Percentiles rank a stretch among this genome's conserved stretches.
Conservation (phyloP, 2,113 vertebrate genomes). For the Bucco capensis region DNA sequence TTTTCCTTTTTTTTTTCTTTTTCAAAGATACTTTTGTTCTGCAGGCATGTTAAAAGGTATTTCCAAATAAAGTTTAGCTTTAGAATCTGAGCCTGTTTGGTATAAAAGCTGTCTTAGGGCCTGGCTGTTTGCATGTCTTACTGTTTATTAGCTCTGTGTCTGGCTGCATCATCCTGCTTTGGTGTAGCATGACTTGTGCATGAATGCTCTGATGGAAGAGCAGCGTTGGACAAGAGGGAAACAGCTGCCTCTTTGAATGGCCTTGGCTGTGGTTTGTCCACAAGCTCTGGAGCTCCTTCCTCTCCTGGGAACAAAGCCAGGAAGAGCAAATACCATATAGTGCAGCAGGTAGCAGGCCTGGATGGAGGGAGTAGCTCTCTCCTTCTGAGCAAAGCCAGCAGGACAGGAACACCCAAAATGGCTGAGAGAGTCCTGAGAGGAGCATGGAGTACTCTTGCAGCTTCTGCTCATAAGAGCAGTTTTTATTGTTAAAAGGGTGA, state of each 20-base stretch:
- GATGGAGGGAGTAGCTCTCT: not conserved
- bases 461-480: not conserved
- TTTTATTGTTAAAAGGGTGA: not conserved
- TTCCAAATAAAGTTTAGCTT: not conserved
- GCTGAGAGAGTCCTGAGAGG: not conserved
- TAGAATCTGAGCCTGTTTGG: not conserved
- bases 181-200: accelerated
- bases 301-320: not conserved
- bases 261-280: not conserved
- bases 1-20: not conserved
- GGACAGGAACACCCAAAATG: not conserved
- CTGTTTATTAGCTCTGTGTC: not conserved
- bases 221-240: not conserved
- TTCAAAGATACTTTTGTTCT: not conserved
- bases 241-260: not conserved
- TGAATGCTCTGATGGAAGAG: not conserved
- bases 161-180: accelerated
- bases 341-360: accelerated
- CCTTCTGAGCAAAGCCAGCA: not conserved
- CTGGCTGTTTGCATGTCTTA: not conserved
- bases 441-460: not conserved
- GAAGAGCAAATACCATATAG: not conserved
- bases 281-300: accelerated
- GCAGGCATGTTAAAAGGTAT: not conserved
- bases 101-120: not conserved